Percentiles rank a stretch among this genome's conserved stretches.
phyloP scores from a whole-genome alignment of 2,113 vertebrate genomes.

The Tupaia tana region DNA sequence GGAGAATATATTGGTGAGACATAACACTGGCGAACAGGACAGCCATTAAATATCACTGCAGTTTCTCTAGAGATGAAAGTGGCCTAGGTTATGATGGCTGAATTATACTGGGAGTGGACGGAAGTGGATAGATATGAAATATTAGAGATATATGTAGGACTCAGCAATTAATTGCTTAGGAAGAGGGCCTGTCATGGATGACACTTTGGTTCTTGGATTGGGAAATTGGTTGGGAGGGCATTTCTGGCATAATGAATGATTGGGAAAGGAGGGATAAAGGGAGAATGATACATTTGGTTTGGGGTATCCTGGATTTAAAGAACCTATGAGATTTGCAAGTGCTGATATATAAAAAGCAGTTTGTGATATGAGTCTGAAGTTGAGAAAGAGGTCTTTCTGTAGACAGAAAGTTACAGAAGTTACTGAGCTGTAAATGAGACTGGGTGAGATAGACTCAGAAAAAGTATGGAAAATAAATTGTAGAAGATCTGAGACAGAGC shows the following conservation, averaged over 20 bases:
- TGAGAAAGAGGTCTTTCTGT: neutral
- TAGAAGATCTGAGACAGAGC: neutral
- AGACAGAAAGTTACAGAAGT: neutral
- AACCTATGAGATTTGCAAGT: neutral
- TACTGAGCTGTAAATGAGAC: neutral
- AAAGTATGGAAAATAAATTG: neutral
- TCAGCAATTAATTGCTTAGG: neutral
- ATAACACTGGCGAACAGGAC: neutral
- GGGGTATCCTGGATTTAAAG: neutral
- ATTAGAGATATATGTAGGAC: neutral
- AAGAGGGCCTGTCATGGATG: neutral
- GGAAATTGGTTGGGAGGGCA: neutral
- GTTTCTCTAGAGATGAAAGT: neutral
- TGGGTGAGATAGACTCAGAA: neutral
- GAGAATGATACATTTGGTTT: neutral
- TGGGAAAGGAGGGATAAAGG: neutral
- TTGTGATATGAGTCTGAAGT: neutral
- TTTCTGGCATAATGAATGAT: neutral
- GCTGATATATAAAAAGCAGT: neutral
- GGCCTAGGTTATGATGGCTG: neutral
- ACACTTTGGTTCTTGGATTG: neutral
- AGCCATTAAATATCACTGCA: neutral
- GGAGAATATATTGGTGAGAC: neutral
- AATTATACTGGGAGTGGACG: neutral
- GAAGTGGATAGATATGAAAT: neutral